Base-by-base conservation (phyloP, 1,140 invertebrate species). In the Tyrophagus putrescentiae region DNA sequence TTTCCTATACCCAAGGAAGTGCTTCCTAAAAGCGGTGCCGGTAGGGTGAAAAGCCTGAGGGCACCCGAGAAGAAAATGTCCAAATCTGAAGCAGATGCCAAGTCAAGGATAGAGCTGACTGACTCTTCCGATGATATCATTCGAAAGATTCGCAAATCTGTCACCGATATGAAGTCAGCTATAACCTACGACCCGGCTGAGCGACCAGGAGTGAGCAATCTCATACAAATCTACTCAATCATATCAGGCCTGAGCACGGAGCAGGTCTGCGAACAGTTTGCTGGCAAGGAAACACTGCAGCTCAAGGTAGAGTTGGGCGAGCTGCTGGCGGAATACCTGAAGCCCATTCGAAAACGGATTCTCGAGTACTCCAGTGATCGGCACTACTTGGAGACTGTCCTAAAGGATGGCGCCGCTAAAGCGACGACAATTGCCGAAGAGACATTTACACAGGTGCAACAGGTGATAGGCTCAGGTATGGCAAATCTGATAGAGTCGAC, bases 41-140 rank as follows among this genome's bases (percentile, higher is more conserved):
- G 41, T 31, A 36, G 60, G 27, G 28, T 95, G 21, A 80, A 80
- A 68, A 93, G 86, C 70, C 72, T 96, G 16, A 76, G 85, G 34
- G 80, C 92, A 68, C 87, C 93, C 0, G 68, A 68, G 0, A 85
- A 86, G 68, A 99, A 99, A 76, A 98, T 98, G 95, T 98, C 94
- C 5, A 99, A 98, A 75, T 98, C 94, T 0, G 85, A 92, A 65
- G 64, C 73, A 0, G 82, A 90, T 76, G 66, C 76, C 0, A 84
- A 81, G 68, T 83, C 83, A 62, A 75, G 84, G 57, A 86, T 99
- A 48, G 78, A 85, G 56, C 69, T 98, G 1, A 81, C 74, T 23
- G 93, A 98, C 72, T 68, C 77, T 0, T 80, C 86, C 0, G 86
- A 93, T 33, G 68, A 72, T 32, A 84, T 98, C 48, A 48, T 71